Evolutionary conservation across 1,140 invertebrate species (phyloP), one percentile per base, ranked within the genome.

Genomic region (Drosophila kurseongensis): DNA sequence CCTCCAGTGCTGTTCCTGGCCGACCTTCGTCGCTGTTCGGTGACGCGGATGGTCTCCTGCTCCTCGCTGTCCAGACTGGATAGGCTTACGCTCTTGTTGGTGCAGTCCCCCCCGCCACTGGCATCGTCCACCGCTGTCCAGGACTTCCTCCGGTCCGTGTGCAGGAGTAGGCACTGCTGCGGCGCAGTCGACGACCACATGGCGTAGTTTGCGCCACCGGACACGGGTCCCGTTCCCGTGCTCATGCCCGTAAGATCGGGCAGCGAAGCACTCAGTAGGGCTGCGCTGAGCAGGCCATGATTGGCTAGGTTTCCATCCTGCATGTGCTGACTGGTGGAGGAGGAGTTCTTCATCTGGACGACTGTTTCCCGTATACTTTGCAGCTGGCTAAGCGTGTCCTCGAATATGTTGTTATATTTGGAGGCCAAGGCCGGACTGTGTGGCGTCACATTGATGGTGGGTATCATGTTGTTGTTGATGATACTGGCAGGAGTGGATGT

Each of bases 401-500:
- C 93, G 18, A 93, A 84, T 47, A 93, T 93, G 63, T 93, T 93
- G 54, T 86, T 92, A 58, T 92, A 92, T 57, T 92, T 92, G 68
- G 61, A 93, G 44, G 93, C 95, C 76, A 62, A 93, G 13, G 93
- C 95, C 27, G 96, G 96, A 56, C 96, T 97, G 92, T 97, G 96
- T 4, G 96, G 96, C 35, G 96, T 97, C 47, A 97, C 96, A 93
- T 96, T 97, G 81, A 97, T 97, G 52, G 95, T 97, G 66, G 96
- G 96, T 80, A 97, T 96, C 94, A 92, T 92, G 59, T 91, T 92
- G 66, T 84, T 86, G 40, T 60, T 88, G 40, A 6, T 56, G 54
- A 54, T 79, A 29, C 40, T 85, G 23, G 35, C 56, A 35, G 59
- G 38, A 72, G 51, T 56, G 38, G 60, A 62, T 10, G 47, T 18